Conservation (phyloP, 1,140 invertebrate species). For the Hycleus cichorii region DNA sequence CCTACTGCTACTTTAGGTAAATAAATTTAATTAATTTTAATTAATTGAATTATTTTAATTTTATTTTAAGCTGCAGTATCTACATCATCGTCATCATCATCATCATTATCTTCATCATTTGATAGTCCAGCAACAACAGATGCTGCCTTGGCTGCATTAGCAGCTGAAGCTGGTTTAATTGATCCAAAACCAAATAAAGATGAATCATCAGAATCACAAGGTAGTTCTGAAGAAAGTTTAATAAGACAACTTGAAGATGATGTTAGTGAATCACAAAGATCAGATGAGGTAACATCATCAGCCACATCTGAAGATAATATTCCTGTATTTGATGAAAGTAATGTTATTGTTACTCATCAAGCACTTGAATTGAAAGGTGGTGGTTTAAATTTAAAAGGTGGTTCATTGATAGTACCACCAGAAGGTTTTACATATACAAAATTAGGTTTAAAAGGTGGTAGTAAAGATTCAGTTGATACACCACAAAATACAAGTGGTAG, state of each 20-base stretch:
- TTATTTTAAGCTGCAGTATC: conserved; percentile 19
- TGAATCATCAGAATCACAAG: background rate
- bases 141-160: conserved; percentile 55
- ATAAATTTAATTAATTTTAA: background rate
- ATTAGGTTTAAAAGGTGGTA: conserved; percentile 15
- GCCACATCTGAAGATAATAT: background rate
- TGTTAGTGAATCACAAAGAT: too few species aligned
- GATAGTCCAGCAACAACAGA: conserved; percentile 58
- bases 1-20: conserved; percentile 47
- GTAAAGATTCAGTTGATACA: conserved; percentile 13
- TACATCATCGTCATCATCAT: conserved; percentile 33
- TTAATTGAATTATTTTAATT: background rate
- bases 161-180: conserved; percentile 57
- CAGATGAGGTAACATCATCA: background rate
- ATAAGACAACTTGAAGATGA: conserved; percentile 5
- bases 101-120: conserved; percentile 41
- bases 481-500: background rate
- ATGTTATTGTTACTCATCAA: background rate
- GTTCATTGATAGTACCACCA: conserved; percentile 15
- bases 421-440: conserved; percentile 6
- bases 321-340: background rate
- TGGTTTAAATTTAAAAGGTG: conserved; percentile 35
- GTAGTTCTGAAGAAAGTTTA: background rate
- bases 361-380: background rate
- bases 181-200: conserved; percentile 48